Conservation (phyloP, 1,140 invertebrate genomes). For the Onthophagus taurus region DNA sequence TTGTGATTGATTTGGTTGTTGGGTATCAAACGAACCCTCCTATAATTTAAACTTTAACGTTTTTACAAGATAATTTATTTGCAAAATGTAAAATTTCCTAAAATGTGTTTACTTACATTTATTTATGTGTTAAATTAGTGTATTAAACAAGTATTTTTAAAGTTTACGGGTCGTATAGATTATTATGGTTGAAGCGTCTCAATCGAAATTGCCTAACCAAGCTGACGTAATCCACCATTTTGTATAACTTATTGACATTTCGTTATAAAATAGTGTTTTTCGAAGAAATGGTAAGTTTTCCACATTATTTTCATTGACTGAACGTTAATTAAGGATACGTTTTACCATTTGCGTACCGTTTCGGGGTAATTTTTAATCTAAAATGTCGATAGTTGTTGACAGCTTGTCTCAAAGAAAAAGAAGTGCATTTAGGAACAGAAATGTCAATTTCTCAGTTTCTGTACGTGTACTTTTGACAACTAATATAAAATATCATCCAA, state of each 20-base stretch:
- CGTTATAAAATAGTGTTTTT: constrained; percentile 8
- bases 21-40: neutral
- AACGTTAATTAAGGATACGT: neutral
- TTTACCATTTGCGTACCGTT: neutral
- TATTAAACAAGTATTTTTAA: too few species aligned
- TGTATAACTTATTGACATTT: constrained; percentile 13
- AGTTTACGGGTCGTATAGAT: too few species aligned
- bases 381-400: constrained; percentile 11
- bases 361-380: constrained; percentile 10
- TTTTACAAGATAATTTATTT: too few species aligned
- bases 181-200: too few species aligned
- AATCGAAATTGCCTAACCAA: constrained; percentile 8
- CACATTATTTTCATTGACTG: constrained; percentile 1
- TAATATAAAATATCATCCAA: too few species aligned
- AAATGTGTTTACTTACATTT: too few species aligned
- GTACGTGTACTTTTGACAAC: too few species aligned
- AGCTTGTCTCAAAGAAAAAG: constrained; percentile 10
- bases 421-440: constrained; percentile 8
- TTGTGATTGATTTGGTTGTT: neutral
- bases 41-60: neutral
- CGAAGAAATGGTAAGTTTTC: constrained; percentile 10
- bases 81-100: too few species aligned
- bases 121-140: too few species aligned
- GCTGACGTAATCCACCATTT: constrained; percentile 13
- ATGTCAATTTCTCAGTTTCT: constrained; percentile 11